Percentiles rank a stretch among this genome's conserved stretches.
Conservation (phyloP, 2,113 vertebrate genomes). For the Gasterosteus nipponicus region DNA sequence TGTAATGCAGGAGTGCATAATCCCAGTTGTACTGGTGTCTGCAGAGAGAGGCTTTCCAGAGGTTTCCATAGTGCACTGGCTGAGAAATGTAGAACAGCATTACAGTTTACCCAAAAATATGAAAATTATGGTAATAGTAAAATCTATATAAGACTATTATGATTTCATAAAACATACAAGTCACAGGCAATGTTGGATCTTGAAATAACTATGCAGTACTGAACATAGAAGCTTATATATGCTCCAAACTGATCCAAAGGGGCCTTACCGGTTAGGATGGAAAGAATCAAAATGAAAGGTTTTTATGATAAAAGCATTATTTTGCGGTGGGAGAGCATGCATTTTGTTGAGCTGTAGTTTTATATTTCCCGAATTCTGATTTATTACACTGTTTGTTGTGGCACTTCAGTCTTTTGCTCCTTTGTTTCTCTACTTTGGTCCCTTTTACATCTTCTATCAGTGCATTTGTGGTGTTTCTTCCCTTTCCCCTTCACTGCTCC, state of each 20-base stretch:
- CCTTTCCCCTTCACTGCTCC: conserved; percentile 18
- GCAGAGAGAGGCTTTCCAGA: conserved; percentile 44
- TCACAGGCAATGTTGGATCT: conserved; percentile 31
- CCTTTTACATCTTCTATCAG: conserved; percentile 53
- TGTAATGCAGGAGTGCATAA: conserved; percentile 62
- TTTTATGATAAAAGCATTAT: conserved; percentile 28
- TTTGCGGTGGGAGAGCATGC: conserved; percentile 58
- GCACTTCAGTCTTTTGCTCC: conserved; percentile 61
- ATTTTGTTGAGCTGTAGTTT: conserved; percentile 63
- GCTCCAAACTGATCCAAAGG: conserved; percentile 23
- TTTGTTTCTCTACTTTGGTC: conserved; percentile 48
- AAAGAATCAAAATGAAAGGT: conserved; percentile 4
- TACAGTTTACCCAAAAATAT: conserved; percentile 32
- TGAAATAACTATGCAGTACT: conserved; percentile 24
- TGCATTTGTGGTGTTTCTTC: conserved; percentile 60
- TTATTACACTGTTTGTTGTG: conserved; percentile 61
- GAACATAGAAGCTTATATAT: conserved; percentile 7
- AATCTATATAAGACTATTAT: not conserved
- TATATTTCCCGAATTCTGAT: conserved; percentile 54
- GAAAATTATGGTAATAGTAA: conserved; percentile 14
- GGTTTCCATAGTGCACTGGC: conserved; percentile 38
- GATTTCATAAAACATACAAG: conserved; percentile 23
- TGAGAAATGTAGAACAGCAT: conserved; percentile 37
- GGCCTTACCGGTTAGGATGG: conserved; percentile 13
- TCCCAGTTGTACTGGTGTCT: conserved; percentile 56